Evolutionary conservation across 1,140 invertebrate species (phyloP).

Genomic region (Brachionus asplanchnoidis): DNA sequence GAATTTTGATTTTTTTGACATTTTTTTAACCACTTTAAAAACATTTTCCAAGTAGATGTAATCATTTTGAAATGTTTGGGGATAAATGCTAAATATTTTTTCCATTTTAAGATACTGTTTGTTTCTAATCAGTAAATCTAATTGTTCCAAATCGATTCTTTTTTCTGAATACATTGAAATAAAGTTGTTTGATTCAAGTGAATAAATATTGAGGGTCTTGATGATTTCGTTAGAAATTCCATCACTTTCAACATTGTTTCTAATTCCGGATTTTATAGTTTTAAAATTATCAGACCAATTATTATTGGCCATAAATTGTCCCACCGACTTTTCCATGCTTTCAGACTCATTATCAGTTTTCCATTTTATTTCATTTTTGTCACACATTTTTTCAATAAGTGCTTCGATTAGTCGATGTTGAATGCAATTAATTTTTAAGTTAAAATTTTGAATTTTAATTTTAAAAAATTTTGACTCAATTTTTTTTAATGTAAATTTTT

Average conservation of each 20-base stretch:
- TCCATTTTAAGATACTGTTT: neutral
- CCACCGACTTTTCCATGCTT: neutral
- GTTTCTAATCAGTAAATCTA: neutral
- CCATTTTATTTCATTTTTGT: neutral
- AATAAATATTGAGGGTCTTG: slow-evolving; percentile 3
- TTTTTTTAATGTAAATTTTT: neutral
- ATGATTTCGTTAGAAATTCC: neutral
- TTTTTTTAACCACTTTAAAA: neutral
- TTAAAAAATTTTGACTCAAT: slow-evolving; percentile 14
- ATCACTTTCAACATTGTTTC: neutral
- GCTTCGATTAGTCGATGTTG: neutral
- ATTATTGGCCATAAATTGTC: neutral
- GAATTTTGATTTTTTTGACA: neutral
- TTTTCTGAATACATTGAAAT: neutral
- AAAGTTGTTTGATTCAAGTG: neutral
- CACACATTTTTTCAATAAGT: neutral
- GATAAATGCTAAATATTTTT: neutral
- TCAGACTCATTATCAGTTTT: neutral
- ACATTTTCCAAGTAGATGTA: neutral
- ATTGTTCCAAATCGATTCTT: neutral
- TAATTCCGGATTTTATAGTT: neutral
- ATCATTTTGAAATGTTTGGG: neutral
- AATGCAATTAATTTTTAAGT: neutral
- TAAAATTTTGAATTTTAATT: neutral
- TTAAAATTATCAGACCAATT: neutral